Evolutionary conservation across 2,888 invertebrate genomes (phyloP).

Genomic region (Autographa gamma): DNA sequence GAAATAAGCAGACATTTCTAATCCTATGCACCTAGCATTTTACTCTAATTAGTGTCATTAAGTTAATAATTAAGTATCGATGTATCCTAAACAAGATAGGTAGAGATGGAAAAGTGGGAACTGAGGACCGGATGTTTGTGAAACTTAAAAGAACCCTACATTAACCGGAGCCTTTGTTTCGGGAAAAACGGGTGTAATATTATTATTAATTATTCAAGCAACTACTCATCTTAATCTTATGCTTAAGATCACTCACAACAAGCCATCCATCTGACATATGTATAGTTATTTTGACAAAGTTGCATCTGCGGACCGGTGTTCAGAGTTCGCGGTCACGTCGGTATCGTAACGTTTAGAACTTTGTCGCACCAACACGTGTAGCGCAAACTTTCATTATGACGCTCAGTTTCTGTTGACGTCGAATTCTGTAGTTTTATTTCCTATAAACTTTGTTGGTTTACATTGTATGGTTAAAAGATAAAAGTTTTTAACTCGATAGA

Average conservation of each 20-base stretch:
- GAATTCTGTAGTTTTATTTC: conserved; percentile 34
- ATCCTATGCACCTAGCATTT: too few relatives aligned
- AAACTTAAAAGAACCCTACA: too few relatives aligned
- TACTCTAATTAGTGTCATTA: too few relatives aligned
- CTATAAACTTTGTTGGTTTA: conserved; percentile 25
- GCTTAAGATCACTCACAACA: not conserved
- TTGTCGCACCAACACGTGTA: conserved; percentile 46
- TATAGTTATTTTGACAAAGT: conserved; percentile 36
- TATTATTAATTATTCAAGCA: too few relatives aligned
- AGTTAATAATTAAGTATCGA: too few relatives aligned
- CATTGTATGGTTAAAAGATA: conserved; percentile 23
- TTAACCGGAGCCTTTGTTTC: too few relatives aligned
- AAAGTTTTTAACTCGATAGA: not conserved
- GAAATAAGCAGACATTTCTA: too few relatives aligned
- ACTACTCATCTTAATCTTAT: too few relatives aligned
- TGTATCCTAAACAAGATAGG: too few relatives aligned
- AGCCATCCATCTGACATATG: conserved; percentile 7
- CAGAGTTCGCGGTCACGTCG: conserved; percentile 52
- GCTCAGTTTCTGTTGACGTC: conserved; percentile 21
- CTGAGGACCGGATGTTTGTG: too few relatives aligned
- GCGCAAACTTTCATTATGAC: conserved; percentile 45
- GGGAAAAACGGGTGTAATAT: too few relatives aligned
- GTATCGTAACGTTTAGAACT: conserved; percentile 44
- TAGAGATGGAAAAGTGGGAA: too few relatives aligned
- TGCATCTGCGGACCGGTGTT: conserved; percentile 24